Base-by-base conservation (phyloP, 1,140 invertebrate species). In the Pachypsylla venusta region DNA sequence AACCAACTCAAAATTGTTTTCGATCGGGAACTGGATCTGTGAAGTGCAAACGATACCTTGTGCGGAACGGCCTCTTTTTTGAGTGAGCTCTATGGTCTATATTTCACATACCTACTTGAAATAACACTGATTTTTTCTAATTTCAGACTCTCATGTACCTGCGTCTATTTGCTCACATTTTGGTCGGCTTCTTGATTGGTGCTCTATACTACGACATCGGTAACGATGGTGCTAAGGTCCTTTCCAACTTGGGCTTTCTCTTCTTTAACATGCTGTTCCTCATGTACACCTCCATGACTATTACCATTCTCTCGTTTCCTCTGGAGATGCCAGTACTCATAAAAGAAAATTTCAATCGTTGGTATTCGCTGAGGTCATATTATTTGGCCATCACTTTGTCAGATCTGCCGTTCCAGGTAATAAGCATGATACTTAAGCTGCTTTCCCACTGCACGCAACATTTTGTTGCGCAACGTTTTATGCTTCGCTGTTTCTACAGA, bases 211-310 rank as follows among this genome's bases (percentile, higher is more conserved):
- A 77, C 7, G 73, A 80, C 27, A 72, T 75, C 1, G 85, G 86
- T 5, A 73, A 72, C 1, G 80, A 88, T 70, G 83, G 79, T 63
- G 84, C 84, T 62, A 95, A 97, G 76, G 91, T 93, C 24, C 81
- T 95, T 53, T 95, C 92, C 70, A 98, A 98, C 71, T 81, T 94
- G 64, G 93, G 92, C 57, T 96, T 93, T 74, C 77, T 98, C 1
- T 98, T 98, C 77, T 97, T 98, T 81, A 94, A 93, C 70, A 91
- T 97, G 84, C 76, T 98, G 62, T 97, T 98, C 78, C 81, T 97
- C 42, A 96, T 98, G 89, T 98, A 97, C 74, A 94, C 93, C 1
- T 93, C 93, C 1, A 93, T 98, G 84, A 98, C 94, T 69, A 93
- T 95, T 60, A 98, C 93, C 7, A 93, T 98, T 68, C 79, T 98